A percentile compares a stretch with the other conserved stretches of the same genome.
Conservation (phyloP, 2,797 vertebrate genomes). For the Sphenopsis melanotis region DNA sequence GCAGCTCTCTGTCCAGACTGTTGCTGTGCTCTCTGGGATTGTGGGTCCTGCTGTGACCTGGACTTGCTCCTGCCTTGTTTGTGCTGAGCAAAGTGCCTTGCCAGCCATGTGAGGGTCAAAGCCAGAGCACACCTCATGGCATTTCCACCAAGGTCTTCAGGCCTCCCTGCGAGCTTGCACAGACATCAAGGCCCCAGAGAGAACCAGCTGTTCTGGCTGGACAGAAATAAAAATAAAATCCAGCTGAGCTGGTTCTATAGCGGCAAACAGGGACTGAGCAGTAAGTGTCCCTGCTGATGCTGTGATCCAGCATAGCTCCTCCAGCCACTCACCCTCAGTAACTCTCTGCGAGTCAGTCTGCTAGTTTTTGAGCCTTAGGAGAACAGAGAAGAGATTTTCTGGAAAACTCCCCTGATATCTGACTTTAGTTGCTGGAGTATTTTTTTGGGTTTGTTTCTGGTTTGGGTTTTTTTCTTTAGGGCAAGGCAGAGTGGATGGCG, state of each 20-base stretch:
- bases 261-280: neutral
- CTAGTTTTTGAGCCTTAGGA: neutral
- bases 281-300: neutral
- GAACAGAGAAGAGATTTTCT: neutral
- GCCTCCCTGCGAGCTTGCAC: neutral
- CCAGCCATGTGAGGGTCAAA: neutral
- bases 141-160: neutral
- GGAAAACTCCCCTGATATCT: neutral
- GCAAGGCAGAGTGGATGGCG: neutral
- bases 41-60: neutral
- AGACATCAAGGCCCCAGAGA: neutral
- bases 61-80: rapidly evolving
- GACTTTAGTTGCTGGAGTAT: neutral
- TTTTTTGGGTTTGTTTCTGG: neutral
- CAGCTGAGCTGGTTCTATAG: neutral
- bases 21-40: neutral
- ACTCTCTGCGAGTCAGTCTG: neutral
- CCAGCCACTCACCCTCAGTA: neutral
- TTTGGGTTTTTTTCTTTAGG: no score
- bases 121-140: neutral
- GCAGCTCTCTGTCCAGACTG: neutral
- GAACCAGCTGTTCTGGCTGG: neutral
- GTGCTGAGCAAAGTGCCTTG: neutral
- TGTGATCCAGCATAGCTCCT: neutral
- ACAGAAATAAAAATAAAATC: neutral